Evolutionary conservation across 2,113 vertebrate genomes (phyloP).

Genomic region (Platycercus adscitus): DNA sequence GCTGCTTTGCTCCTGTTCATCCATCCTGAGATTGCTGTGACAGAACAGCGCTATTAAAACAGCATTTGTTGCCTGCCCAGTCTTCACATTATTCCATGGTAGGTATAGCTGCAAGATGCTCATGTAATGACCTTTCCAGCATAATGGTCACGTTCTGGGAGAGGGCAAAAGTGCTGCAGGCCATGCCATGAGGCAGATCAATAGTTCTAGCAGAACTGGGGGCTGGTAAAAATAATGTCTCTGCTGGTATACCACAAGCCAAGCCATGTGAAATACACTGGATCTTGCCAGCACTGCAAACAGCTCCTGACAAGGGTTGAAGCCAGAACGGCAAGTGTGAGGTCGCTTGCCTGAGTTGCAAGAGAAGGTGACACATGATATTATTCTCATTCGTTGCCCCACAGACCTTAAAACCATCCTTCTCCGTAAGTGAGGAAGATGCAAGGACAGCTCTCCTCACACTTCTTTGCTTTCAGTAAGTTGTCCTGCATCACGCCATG

Average conservation of each 20-base stretch:
- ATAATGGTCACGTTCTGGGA: rapidly evolving
- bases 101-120: not conserved
- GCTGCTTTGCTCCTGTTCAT: not conserved
- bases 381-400: not conserved
- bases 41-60: not conserved
- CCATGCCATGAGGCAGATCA: not conserved
- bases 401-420: not conserved
- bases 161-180: not conserved
- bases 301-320: not conserved
- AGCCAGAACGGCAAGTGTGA: not conserved
- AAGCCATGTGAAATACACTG: not conserved
- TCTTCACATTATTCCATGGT: not conserved
- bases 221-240: not conserved
- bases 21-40: not conserved
- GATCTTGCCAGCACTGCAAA: not conserved
- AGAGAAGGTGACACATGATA: not conserved
- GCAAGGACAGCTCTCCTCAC: not conserved
- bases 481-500: not conserved
- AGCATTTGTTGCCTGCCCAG: not conserved
- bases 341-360: not conserved
- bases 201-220: not conserved
- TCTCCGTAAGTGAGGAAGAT: not conserved
- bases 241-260: not conserved
- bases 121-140: not conserved
- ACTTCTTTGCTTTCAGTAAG: not conserved